Base-by-base conservation (phyloP, 2,888 invertebrate genomes). In the Scaptomyza parva region DNA sequence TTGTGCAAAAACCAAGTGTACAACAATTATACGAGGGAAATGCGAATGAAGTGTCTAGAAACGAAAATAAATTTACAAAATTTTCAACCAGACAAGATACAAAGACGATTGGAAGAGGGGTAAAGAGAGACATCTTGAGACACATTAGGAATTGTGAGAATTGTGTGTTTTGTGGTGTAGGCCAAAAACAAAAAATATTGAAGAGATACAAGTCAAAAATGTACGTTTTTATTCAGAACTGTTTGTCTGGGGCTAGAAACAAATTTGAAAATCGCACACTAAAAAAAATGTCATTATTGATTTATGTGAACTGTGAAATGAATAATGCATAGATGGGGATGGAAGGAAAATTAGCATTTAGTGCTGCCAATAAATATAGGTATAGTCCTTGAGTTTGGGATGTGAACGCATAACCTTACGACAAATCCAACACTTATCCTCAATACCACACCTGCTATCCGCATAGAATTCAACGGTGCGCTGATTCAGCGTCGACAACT, bases 371-470 rank as follows among this genome's bases (percentile, higher is more conserved):
- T 86, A 89, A 35, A 89, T 47, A 61, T 90, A 90, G 70, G 86
- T 87, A 65, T 90, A 91, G 53, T 91, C 91, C 70, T 89, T 90
- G 54, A 91, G 81, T 52, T 86, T 89, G 59, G 91, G 91, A 89
- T 91, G 91, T 64, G 88, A 88, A 55, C 90, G 89, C 89, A 89
- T 66, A 12, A 91, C 91, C 65, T 91, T 91, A 76, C 91, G 91
- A 81, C 91, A 91, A 26, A 91, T 86, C 89, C 90, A 91, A 88
- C 91, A 91, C 87, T 91, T 91, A 88, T 90, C 89, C 68, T 80
- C 82, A 76, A 90, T 88, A 73, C 89, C 91, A 70, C 91, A 92
- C 91, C 91, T 92, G 88, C 91, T 90, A 81, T 92, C 91, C 76
- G 91, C 88, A 82, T 91, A 91, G 83, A 91, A 90, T 70, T 91